Conservation (phyloP, 2,113 vertebrate genomes). For the Oncorhynchus nerka region DNA sequence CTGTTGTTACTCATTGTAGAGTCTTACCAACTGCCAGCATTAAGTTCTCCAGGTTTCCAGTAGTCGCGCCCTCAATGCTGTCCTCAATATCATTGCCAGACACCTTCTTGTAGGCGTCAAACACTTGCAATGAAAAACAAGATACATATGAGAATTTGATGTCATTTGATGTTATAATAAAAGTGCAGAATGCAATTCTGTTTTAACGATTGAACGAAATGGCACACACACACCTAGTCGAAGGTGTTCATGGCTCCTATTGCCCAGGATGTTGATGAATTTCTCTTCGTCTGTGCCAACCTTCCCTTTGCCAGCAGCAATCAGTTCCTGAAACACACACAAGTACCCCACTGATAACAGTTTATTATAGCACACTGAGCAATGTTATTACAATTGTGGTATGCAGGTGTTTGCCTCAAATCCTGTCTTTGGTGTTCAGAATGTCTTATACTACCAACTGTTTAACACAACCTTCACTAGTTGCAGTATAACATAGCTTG, state of each 20-base stretch:
- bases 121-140: conserved; percentile 75
- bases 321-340: conserved; percentile 79
- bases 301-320: conserved; percentile 86
- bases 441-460: too few species aligned
- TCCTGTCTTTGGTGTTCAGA: too few species aligned
- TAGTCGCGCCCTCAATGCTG: conserved; percentile 88
- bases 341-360: conserved; percentile 1
- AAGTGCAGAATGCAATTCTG: too few species aligned
- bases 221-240: background rate
- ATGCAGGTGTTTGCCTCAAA: too few species aligned
- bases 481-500: too few species aligned
- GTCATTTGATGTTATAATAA: too few species aligned
- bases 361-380: background rate
- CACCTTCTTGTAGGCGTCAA: conserved; percentile 90
- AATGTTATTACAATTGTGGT: too few species aligned
- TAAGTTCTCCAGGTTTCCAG: conserved; percentile 84
- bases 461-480: too few species aligned
- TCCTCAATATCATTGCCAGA: conserved; percentile 90
- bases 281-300: conserved; percentile 94
- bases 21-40: conserved; percentile 89
- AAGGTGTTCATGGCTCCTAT: conserved; percentile 84
- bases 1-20: too few species aligned
- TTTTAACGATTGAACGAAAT: too few species aligned
- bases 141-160: background rate
- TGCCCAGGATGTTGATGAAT: conserved; percentile 91